Conservation (phyloP, 2,113 vertebrate genomes). For the Gopherus evgoodei region DNA sequence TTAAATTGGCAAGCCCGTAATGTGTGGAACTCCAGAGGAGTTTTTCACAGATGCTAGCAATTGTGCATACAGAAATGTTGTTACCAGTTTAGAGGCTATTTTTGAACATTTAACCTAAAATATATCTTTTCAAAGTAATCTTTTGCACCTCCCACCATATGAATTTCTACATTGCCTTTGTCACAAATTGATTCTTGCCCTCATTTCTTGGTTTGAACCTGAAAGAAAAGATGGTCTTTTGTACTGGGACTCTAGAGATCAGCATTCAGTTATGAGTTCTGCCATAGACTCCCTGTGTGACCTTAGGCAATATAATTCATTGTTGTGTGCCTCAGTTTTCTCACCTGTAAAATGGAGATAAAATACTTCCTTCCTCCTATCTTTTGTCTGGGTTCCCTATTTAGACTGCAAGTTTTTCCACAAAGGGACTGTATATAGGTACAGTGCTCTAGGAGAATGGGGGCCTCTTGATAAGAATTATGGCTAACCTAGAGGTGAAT, state of each 20-base stretch:
- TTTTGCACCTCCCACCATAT: neutral
- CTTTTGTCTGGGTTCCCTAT: accelerated
- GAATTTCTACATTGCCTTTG: neutral
- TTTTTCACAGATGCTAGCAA: neutral
- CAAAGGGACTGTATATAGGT: neutral
- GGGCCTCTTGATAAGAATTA: accelerated
- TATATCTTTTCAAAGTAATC: neutral
- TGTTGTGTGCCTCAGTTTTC: slow-evolving; percentile 17
- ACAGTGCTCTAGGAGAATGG: neutral
- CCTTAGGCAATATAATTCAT: neutral
- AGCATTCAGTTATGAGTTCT: neutral
- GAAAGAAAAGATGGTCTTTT: neutral
- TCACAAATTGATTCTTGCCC: neutral
- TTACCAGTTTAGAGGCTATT: neutral
- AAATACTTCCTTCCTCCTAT: neutral
- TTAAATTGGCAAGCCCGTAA: neutral
- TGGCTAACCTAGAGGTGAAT: neutral
- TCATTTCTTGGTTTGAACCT: neutral
- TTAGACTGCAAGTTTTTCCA: neutral
- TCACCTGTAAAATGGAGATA: neutral
- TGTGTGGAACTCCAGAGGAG: neutral
- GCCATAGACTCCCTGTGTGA: accelerated
- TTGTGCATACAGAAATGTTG: neutral
- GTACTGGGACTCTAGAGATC: neutral
- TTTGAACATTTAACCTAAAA: neutral